Evolutionary conservation across 2,888 invertebrate genomes (phyloP), one percentile per base, ranked within the genome.

Genomic region (Ariolimax columbianus): DNA sequence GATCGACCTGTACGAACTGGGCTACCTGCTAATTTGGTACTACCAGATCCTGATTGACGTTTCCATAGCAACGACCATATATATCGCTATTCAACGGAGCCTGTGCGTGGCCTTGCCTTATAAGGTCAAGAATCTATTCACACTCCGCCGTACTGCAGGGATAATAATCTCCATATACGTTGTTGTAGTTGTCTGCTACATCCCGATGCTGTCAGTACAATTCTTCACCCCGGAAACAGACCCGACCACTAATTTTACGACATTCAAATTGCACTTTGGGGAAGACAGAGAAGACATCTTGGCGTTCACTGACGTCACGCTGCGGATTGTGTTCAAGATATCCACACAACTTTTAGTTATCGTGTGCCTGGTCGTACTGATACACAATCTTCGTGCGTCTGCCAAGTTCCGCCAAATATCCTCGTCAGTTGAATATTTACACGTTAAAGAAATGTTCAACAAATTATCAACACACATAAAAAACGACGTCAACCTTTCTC

Each of bases 61-160:
- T 26, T 82, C 81, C 4, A 47, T n/a, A 17, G 33, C 51, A 17
- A 70, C 55, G 33, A 82, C 72, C 2, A 55, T 72, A 3, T 70
- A 36, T 47, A 82, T 82, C 3, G 70, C 81, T 6, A 14, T 82
- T 2, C 55, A 82, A n/a, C 14, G 81, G n/a, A 72, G 81, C 38
- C 30, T 66, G 30, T 51, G 47, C 19, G 81, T 82, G 7, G 72
- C 72, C 4, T 33, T 82, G 19, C 81, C 81, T 17, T 82, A 72
- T 9, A 47, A 59, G 33, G 40, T 82, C 19, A 82, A 72, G 19
- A n/a, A n/a, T 26, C 30, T 82, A 33, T 72, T 82, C 72, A 51
- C 81, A 23, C 63, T 38, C 17, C 36, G 26, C 26, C 70, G 70
- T 11, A 72, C 40, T 11, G n/a, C 36, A 6, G 38, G 14, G 2